Conservation (phyloP, 1,140 invertebrate genomes). For the Aporrectodea caliginosa region DNA sequence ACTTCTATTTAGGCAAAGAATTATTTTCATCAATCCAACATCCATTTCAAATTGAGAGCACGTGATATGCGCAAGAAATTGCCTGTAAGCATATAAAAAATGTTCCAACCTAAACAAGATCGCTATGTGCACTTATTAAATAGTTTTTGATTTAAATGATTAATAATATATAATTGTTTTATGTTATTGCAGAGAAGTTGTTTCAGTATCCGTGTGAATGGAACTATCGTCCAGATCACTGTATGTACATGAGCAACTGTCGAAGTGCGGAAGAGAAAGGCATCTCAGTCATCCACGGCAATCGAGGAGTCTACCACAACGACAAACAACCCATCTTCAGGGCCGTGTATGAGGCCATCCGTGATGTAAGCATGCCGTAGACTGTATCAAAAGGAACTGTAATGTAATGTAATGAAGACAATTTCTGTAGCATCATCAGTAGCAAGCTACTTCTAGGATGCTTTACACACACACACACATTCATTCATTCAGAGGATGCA, state of each 20-base stretch:
- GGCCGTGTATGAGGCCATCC: constrained; percentile 69
- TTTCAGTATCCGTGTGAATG: constrained; percentile 78
- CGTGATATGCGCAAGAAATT: too few species aligned
- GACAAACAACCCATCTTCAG: constrained; percentile 81
- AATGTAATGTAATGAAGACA: too few species aligned
- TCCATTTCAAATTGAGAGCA: too few species aligned
- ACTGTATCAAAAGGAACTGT: too few species aligned
- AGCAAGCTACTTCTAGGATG: too few species aligned
- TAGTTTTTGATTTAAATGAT: constrained; percentile 9
- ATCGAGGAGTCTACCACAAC: constrained; percentile 76
- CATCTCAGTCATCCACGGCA: constrained; percentile 81
- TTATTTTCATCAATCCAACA: too few species aligned
- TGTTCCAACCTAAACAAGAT: neutral
- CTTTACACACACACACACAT: too few species aligned
- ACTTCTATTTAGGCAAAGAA: too few species aligned
- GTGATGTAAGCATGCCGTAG: constrained; percentile 60
- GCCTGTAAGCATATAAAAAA: too few species aligned
- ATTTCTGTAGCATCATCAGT: too few species aligned
- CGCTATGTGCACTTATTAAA: neutral
- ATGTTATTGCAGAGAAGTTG: constrained; percentile 65
- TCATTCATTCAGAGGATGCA: too few species aligned
- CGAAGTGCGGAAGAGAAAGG: constrained; percentile 70
- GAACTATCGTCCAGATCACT: constrained; percentile 91
- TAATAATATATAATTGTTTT: too few species aligned
- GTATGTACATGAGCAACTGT: constrained; percentile 84